Conservation (phyloP, 2,888 invertebrate genomes). For the Apomyelois bistriatella region DNA sequence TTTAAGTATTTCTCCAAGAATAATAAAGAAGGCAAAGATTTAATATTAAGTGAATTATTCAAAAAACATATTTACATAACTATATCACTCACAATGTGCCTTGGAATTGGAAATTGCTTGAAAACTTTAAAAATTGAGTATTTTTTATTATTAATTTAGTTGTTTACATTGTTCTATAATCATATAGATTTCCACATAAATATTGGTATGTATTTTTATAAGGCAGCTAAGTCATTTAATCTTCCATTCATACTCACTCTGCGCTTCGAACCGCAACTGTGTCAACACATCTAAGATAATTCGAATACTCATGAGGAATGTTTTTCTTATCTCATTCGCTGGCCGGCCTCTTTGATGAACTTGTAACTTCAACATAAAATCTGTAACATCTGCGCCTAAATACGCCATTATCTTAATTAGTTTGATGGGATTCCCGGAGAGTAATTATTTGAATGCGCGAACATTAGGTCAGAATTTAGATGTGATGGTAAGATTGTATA, state of each 20-base stretch:
- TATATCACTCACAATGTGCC: too few species aligned
- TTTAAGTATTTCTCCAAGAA: too few species aligned
- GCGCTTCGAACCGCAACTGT: constrained; percentile 53
- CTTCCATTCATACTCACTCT: neutral
- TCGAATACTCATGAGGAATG: constrained; percentile 69
- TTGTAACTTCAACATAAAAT: constrained; percentile 37
- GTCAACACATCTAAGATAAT: constrained; percentile 70
- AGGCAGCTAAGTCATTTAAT: neutral
- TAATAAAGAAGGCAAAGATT: too few species aligned
- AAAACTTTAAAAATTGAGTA: too few species aligned
- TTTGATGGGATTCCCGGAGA: constrained; percentile 18
- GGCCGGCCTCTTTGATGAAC: constrained; percentile 60
- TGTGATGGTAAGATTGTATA: neutral
- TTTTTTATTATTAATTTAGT: too few species aligned
- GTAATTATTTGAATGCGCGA: constrained; percentile 5
- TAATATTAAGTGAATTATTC: too few species aligned
- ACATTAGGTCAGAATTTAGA: neutral
- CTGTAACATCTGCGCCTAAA: constrained; percentile 22
- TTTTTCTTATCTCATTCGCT: constrained; percentile 69
- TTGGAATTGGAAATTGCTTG: too few species aligned
- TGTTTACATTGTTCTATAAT: too few species aligned
- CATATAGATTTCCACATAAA: too few species aligned
- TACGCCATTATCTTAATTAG: constrained; percentile 22
- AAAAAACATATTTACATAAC: too few species aligned
- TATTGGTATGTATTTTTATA: too few species aligned